These are phyloP conservation scores for Gymnosoma rotundatum DNA, from an alignment of 2,888 invertebrate species.

Conservation along the genomic window DNA sequence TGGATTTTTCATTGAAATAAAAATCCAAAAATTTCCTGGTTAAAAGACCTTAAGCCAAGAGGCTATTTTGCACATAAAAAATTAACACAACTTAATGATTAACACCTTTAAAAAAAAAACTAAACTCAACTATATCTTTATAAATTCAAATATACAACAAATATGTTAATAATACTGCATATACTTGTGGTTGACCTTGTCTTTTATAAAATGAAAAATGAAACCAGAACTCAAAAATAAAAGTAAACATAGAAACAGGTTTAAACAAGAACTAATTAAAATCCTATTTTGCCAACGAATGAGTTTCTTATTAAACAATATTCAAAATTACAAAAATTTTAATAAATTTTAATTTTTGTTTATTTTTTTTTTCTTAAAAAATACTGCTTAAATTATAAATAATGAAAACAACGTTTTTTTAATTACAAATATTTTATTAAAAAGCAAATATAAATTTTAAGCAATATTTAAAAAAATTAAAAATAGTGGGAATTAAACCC, in stretches of 20 bases:
- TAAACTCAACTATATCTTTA: constrained; percentile 28
- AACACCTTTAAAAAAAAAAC: constrained; percentile 58
- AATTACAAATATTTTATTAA: no score
- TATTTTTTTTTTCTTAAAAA: neutral
- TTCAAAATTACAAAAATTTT: neutral
- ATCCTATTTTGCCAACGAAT: no score
- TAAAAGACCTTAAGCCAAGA: constrained; percentile 61
- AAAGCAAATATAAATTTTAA: no score
- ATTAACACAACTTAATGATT: constrained; percentile 35
- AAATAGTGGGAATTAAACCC: no score
- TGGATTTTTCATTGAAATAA: constrained; percentile 50
- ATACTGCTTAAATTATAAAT: neutral
- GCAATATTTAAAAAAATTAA: no score
- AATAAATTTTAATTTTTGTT: no score
- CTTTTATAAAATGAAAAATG: constrained; percentile 31
- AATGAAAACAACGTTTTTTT: no score
- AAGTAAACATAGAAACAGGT: neutral
- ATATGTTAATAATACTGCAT: constrained; percentile 59
- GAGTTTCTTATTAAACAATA: no score
- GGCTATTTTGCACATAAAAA: constrained; percentile 4
- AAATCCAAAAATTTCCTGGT: constrained; percentile 67
- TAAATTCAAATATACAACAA: constrained; percentile 14
- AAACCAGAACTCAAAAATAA: constrained; percentile 42
- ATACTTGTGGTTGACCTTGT: constrained; percentile 63
- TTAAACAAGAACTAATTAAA: neutral